phyloP scores from a whole-genome alignment of 2,113 vertebrate species.

The Abramis brama region DNA sequence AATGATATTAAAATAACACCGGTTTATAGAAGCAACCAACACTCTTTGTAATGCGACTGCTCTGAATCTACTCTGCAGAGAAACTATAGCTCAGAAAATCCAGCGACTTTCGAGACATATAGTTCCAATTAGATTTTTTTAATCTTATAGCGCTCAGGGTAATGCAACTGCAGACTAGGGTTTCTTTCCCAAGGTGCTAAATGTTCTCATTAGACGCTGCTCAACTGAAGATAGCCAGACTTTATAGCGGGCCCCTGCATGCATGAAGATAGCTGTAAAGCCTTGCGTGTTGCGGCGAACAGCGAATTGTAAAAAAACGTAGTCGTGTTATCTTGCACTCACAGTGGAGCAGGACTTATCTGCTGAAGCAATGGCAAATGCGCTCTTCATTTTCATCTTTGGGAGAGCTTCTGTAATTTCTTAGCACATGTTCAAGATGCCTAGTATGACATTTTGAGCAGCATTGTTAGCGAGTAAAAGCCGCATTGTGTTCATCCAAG shows the following conservation, averaged over 20 bases:
- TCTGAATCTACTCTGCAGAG: not conserved
- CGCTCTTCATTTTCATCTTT: slow-evolving; percentile 46
- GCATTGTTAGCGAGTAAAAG: not conserved
- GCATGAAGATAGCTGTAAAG: slow-evolving; percentile 46
- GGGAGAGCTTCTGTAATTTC: slow-evolving; percentile 33
- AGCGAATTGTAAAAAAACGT: slow-evolving; percentile 12
- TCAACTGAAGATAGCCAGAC: slow-evolving; percentile 50
- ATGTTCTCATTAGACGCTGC: slow-evolving; percentile 50
- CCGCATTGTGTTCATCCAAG: not conserved
- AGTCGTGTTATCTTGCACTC: slow-evolving; percentile 27
- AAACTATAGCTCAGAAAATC: slow-evolving; percentile 34
- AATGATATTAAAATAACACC: not conserved
- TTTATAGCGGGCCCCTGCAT: slow-evolving; percentile 5
- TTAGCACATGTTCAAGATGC: slow-evolving; percentile 8
- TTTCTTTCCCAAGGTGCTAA: slow-evolving; percentile 42
- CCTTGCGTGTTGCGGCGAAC: not conserved
- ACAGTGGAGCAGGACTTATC: slow-evolving; percentile 23
- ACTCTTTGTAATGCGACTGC: not conserved
- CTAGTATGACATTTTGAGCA: not conserved
- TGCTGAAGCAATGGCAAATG: slow-evolving; percentile 23
- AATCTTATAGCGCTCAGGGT: slow-evolving; percentile 43
- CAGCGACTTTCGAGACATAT: slow-evolving; percentile 38
- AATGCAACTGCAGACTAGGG: slow-evolving; percentile 49
- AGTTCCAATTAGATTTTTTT: slow-evolving; percentile 57
- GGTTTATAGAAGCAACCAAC: not conserved